Evolutionary conservation across 1,140 invertebrate genomes (phyloP), one percentile per base, ranked within the genome.

Genomic region (Solenopsis fugax): DNA sequence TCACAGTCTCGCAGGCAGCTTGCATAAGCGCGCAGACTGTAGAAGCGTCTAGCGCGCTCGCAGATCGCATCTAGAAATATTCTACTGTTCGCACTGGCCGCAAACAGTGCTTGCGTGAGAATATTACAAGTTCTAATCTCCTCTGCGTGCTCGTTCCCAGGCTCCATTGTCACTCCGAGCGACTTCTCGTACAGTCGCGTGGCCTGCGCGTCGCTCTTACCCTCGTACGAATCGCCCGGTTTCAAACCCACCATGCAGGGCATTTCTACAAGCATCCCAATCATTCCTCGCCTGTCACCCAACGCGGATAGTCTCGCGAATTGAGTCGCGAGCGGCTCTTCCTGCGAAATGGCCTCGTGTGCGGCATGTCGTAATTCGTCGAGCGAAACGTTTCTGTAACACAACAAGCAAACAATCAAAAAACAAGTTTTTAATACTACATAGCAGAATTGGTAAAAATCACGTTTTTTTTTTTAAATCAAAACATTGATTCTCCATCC

Each of bases 261-360:
- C 45, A 93, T 41, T 21, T 92, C 69, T 18, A 92, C 84, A 12
- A 95, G 56, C 45, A 91, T 71, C 48, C 93, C 88, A 50, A 95
- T 90, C 93, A 95, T 95, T 29, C 80, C 89, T 24, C 78, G 86
- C 71, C 91, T 90, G 29, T 95, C 92, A 54, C 92, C 92, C n/a
- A 58, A 58, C 34, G 87, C 54, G 0, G 92, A 95, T 6, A 90
- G 67, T 52, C 92, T 76, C 4, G 45, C 64, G 71, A 95, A 95
- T 18, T 84, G 72, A 24, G 86, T 73, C 21, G 71, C 76, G 45
- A 91, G 86, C 37, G 78, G n/a, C 10, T 85, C 88, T 4, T 82
- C 88, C 16, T 56, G 24, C 16, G 10, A 85, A 18, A 75, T 71
- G 16, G 45, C 64, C 9, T 87, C 54, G 29, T 82, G 65, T 58